Conservation (phyloP, 1,140 invertebrate genomes). For the Drosophila pallidifrons region DNA sequence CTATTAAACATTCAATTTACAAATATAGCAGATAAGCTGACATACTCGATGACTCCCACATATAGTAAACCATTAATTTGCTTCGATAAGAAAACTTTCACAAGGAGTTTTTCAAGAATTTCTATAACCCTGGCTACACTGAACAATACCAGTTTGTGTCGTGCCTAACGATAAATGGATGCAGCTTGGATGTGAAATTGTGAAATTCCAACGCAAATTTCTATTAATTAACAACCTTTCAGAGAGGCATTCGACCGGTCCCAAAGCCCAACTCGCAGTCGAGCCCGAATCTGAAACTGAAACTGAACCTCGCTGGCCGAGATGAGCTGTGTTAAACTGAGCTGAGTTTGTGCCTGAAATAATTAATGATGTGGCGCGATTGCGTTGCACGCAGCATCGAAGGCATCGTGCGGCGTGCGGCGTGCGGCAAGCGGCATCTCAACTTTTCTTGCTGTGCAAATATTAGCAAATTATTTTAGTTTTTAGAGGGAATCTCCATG, state of each 20-base stretch:
- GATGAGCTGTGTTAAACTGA: conserved; percentile 40
- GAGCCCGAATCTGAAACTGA: conserved; percentile 25
- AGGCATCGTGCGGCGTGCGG: conserved; percentile 4
- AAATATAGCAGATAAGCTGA: background rate
- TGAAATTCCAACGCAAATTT: conserved; percentile 68
- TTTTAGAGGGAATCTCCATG: conserved; percentile 65
- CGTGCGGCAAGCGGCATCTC: conserved; percentile 31
- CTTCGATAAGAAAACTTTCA: conserved; percentile 1
- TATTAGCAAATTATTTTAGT: conserved; percentile 84
- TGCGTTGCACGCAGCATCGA: conserved; percentile 12
- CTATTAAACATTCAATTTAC: background rate
- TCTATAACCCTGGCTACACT: background rate
- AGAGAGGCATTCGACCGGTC: conserved; percentile 33
- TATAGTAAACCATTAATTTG: background rate
- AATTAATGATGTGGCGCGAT: conserved; percentile 75
- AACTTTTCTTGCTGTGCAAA: conserved; percentile 78
- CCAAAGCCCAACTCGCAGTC: conserved; percentile 8
- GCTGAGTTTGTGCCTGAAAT: conserved; percentile 59
- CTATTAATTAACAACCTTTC: conserved; percentile 75
- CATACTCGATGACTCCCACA: too few relatives aligned
- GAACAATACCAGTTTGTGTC: conserved; percentile 1
- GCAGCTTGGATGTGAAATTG: conserved; percentile 44
- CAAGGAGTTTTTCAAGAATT: background rate
- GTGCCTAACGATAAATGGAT: conserved; percentile 19
- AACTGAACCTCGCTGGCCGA: conserved; percentile 33